Conservation (phyloP, 1,140 invertebrate species). For the Caenorhabditis briggsae region DNA sequence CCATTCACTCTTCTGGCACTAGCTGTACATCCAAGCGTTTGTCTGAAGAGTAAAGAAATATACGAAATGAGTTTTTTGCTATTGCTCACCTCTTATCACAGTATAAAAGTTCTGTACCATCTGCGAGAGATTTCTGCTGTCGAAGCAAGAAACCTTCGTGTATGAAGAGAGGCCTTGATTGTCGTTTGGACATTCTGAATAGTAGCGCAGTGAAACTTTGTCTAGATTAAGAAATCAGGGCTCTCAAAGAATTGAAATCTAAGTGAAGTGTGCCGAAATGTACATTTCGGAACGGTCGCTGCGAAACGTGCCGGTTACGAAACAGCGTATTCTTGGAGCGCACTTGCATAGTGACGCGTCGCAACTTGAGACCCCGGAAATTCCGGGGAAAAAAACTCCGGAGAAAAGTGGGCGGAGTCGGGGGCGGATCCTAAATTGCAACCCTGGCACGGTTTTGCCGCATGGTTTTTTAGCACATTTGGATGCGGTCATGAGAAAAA, state of each 20-base stretch:
- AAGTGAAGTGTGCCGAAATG: too few species aligned
- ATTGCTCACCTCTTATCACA: neutral
- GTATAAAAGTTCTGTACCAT: neutral
- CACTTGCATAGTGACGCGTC: neutral
- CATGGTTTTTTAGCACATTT: too few species aligned
- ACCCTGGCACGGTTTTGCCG: too few species aligned
- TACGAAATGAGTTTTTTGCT: neutral
- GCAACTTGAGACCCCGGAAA: too few species aligned
- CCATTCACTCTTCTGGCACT: neutral
- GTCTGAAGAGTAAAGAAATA: neutral
- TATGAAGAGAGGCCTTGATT: neutral
- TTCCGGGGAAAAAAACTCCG: too few species aligned
- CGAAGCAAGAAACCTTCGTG: neutral
- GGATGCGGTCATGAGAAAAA: too few species aligned
- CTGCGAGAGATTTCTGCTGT: slow-evolving; percentile 3
- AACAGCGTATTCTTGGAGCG: slow-evolving; percentile 5
- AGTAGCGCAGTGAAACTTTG: neutral
- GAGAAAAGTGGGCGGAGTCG: too few species aligned
- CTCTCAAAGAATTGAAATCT: too few species aligned
- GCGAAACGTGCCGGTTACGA: slow-evolving; percentile 2
- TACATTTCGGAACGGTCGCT: neutral
- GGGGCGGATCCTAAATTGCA: too few species aligned
- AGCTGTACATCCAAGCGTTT: neutral
- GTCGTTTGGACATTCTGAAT: neutral
- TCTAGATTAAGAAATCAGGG: too few species aligned